These are phyloP conservation scores for Chloromyia formosa DNA, from an alignment of 2,888 invertebrate genomes.

Conservation along the genomic window DNA sequence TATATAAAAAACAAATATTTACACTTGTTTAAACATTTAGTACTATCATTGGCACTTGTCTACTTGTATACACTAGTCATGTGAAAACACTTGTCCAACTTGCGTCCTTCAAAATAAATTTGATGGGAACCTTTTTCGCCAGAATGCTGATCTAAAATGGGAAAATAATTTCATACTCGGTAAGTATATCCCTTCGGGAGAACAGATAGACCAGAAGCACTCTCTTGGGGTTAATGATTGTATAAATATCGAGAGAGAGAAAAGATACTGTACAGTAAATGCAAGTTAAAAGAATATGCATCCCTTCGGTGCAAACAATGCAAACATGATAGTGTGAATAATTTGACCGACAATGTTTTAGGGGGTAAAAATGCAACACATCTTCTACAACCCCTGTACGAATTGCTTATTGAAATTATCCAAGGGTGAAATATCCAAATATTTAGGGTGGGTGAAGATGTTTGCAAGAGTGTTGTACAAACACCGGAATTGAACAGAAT, in stretches of 20 bases:
- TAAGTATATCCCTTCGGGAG: too few species aligned
- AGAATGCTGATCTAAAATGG: too few species aligned
- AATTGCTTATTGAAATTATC: too few species aligned
- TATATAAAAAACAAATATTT: neutral
- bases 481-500: neutral
- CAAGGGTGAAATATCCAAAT: slow-evolving; percentile 11
- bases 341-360: neutral
- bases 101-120: too few species aligned
- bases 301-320: slow-evolving; percentile 12
- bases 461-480: neutral
- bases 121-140: too few species aligned
- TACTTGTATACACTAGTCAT: too few species aligned
- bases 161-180: too few species aligned
- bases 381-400: neutral
- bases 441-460: slow-evolving; percentile 1
- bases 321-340: slow-evolving; percentile 27
- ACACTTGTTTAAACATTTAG: slow-evolving; percentile 19
- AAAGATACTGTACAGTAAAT: neutral
- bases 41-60: neutral
- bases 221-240: slow-evolving; percentile 3
- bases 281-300: neutral
- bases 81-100: too few species aligned
- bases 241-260: too few species aligned
- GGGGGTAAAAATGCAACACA: neutral
- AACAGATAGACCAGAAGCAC: neutral